Evolutionary conservation across 1,140 invertebrate species (phyloP), one percentile per base, ranked within the genome.

Genomic region (Eulimnadia texana): DNA sequence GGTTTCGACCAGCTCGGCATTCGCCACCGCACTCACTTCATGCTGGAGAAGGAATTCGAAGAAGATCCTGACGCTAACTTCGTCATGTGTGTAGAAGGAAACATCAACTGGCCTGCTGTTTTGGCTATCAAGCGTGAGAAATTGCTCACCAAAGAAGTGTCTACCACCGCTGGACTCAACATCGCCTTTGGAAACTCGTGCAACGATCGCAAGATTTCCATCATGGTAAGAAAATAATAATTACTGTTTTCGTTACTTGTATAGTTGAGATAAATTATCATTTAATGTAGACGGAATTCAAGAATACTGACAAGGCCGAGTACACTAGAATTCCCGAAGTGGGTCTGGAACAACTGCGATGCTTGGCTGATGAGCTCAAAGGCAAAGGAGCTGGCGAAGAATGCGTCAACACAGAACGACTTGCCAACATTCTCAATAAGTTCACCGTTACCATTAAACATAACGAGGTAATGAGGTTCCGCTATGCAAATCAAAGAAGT

Each of bases 401-500:
- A 20, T 64, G 63, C 50, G 55, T 56, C 27, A 33, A 54, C 28
- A 27, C 51, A 23, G 29, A 50, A 19, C 56, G 58, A 24, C 59
- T 60, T 20, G 50, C 63, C 11, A 56, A 60, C 22, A 56, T 47
- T 28, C 47, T 62, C 20, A 60, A 64, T 50, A 47, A 57, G 23
- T 25, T 25, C 60, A 33, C 33, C 25, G 28, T 56, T 24, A 42
- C 61, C 25, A 56, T 64, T 24, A 56, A 52, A 16, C 63, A 64
- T 60, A 63, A 64, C 61, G 50, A 64, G 50, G 63, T 61, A 61
- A 22, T 55, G n/a, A 55, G 3, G 3, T n/a, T n/a, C n/a, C n/a
- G n/a, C n/a, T n/a, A n/a, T n/a, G n/a, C n/a, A n/a, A n/a, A n/a
- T n/a, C n/a, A n/a, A n/a, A n/a, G n/a, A n/a, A n/a, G n/a, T n/a